Evolutionary conservation across 2,113 vertebrate species (phyloP).

Genomic region (Odontophorus gujanensis): DNA sequence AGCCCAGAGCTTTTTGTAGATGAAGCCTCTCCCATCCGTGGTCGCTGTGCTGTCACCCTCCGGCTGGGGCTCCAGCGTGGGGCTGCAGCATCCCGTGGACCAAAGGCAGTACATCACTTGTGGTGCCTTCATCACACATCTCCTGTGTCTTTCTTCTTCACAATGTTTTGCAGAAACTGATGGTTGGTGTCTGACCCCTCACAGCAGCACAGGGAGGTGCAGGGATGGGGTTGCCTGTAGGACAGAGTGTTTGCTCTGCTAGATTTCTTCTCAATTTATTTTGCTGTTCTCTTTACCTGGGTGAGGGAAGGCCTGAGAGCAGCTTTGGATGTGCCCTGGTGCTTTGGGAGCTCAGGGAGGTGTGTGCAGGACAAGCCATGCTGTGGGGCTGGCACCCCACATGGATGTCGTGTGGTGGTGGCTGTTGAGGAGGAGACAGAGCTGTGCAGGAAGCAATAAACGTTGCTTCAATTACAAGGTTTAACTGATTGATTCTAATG

Average conservation of each 20-base stretch:
- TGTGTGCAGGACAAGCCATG: neutral
- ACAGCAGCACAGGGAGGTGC: neutral
- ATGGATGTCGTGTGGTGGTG: fast-evolving
- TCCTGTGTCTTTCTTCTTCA: neutral
- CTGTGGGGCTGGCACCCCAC: no score
- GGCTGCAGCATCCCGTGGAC: neutral
- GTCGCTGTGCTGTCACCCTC: neutral
- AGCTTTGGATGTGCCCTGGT: neutral
- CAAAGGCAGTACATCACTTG: neutral
- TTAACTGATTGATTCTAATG: constrained; percentile 31
- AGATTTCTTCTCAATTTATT: neutral
- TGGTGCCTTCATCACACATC: neutral
- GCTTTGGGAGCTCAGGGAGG: neutral
- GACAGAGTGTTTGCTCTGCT: neutral
- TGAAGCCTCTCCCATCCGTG: neutral
- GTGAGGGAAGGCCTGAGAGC: neutral
- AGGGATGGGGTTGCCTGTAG: fast-evolving
- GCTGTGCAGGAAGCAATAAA: constrained; percentile 47
- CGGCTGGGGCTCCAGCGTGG: neutral
- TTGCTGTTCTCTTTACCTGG: neutral
- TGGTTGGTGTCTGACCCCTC: neutral
- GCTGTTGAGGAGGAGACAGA: neutral
- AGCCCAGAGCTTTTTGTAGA: neutral
- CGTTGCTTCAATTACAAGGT: neutral
- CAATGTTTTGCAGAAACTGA: neutral